Base-by-base conservation (phyloP, 2,888 invertebrate genomes). In the Tetranychus truncatus region DNA sequence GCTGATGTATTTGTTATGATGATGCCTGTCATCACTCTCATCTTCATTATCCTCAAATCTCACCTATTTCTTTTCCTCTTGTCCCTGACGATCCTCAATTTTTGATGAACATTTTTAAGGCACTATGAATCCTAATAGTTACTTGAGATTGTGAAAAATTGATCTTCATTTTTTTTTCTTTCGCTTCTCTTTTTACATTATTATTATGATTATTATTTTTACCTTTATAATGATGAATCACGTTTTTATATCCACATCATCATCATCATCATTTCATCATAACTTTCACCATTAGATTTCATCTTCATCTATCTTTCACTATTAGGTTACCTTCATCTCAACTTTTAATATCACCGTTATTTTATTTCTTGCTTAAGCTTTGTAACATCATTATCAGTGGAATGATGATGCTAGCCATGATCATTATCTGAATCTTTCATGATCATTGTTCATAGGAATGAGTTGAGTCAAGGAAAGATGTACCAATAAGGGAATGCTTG, bases 91-190 rank as follows among this genome's bases (percentile, higher is more conserved):
- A 55, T 9, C 7, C 15, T 55, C 15, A 55, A 34, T 34, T 55
- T 6, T 15, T 55, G 55, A 55, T 55, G 11, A 55, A 15, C 55
- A 55, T 55, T 34, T 6, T 55, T 55, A 55, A 55, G 55, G 15
- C 55, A 15, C 55, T 15, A 55, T 55, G 55, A 55, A 7, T 55
- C 55, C 55, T 55, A 55, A 55, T 55, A 15, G 55, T 55, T 55
- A 55, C 55, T 55, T 55, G 55, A 55, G 55, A 55, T 55, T 55
- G 55, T 55, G 55, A 55, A 55, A 55, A 55, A 55, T 55, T 55
- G 9, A 55, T 55, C 55, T 55, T 55, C 55, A 55, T 46, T 46
- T 46, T 46, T 3, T 55, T 55, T 55, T 55, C 15, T 15, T 55
- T 55, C 6, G 0, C 15, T 15, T 3, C 15, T 5, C 15, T 55